A percentile compares a stretch with the other conserved stretches of the same genome.
phyloP scores from a whole-genome alignment of 2,113 vertebrate species.

The Burhinus bistriatus region DNA sequence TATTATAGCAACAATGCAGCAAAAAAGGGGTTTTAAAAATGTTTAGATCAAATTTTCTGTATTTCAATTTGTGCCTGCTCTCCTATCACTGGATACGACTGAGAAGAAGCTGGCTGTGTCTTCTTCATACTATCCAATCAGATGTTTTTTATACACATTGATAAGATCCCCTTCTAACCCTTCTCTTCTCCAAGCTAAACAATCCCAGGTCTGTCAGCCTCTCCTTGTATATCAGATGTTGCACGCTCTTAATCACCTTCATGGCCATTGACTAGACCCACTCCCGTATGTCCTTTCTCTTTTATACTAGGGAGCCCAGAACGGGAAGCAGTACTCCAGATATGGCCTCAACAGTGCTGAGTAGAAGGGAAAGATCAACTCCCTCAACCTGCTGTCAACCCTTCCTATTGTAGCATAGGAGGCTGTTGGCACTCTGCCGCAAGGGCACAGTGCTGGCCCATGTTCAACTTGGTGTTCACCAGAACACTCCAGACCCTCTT shows the following conservation, averaged over 20 bases:
- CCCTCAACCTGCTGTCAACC: not conserved
- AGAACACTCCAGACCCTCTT: not conserved
- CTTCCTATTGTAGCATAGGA: not conserved
- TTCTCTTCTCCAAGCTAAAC: not conserved
- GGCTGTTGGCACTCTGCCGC: not conserved
- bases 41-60: not conserved
- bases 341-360: rapidly evolving
- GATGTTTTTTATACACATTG: not conserved
- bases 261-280: not conserved
- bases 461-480: not conserved
- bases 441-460: not conserved
- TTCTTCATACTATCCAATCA: not conserved
- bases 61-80: not conserved
- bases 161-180: not conserved
- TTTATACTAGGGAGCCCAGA: not conserved
- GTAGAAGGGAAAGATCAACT: not conserved
- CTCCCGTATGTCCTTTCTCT: not conserved
- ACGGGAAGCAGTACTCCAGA: not conserved
- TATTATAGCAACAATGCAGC: not conserved
- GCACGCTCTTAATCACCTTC: not conserved
- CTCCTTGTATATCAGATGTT: not conserved
- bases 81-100: not conserved
- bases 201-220: not conserved
- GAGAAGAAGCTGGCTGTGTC: not conserved
- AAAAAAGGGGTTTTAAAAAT: not conserved